phyloP scores from a whole-genome alignment of 2,888 invertebrate species.

The Tanytarsus gracilentus region DNA sequence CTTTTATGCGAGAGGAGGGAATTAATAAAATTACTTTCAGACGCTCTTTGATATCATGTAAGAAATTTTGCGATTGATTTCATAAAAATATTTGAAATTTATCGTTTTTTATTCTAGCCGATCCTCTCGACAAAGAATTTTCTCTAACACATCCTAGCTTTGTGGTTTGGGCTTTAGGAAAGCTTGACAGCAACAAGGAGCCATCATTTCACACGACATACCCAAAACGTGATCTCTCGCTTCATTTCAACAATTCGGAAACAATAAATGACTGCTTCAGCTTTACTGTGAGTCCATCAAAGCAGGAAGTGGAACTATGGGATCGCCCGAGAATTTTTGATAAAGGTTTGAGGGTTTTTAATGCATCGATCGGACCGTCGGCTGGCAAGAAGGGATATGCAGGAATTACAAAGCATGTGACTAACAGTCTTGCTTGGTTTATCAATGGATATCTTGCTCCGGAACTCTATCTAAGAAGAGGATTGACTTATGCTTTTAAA shows the following conservation, averaged over 20 bases:
- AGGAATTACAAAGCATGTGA: slow-evolving; percentile 58
- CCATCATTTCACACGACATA: slow-evolving; percentile 77
- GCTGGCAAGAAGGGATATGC: slow-evolving; percentile 72
- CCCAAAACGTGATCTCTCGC: slow-evolving; percentile 58
- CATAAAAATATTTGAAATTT: not conserved
- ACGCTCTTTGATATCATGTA: slow-evolving; percentile 64
- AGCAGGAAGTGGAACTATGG: slow-evolving; percentile 46
- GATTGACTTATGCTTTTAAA: slow-evolving; percentile 73
- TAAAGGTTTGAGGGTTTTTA: slow-evolving; percentile 66
- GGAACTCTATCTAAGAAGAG: slow-evolving; percentile 77
- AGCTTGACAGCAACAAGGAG: slow-evolving; percentile 64
- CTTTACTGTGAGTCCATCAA: slow-evolving; percentile 49
- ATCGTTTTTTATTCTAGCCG: slow-evolving; percentile 48
- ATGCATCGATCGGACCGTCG: slow-evolving; percentile 73
- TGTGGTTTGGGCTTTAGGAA: slow-evolving; percentile 78
- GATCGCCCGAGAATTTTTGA: slow-evolving; percentile 56
- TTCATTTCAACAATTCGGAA: slow-evolving; percentile 58
- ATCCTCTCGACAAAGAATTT: slow-evolving; percentile 66
- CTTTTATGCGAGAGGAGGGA: slow-evolving; percentile 61
- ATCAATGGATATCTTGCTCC: slow-evolving; percentile 84
- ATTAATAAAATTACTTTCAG: slow-evolving; percentile 72
- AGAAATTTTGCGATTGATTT: slow-evolving; percentile 35
- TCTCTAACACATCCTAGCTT: slow-evolving; percentile 53
- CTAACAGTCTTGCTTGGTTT: slow-evolving; percentile 77
- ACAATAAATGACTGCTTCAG: slow-evolving; percentile 62